phyloP scores from a whole-genome alignment of 2,797 vertebrate genomes.

The Clarias pachynema region DNA sequence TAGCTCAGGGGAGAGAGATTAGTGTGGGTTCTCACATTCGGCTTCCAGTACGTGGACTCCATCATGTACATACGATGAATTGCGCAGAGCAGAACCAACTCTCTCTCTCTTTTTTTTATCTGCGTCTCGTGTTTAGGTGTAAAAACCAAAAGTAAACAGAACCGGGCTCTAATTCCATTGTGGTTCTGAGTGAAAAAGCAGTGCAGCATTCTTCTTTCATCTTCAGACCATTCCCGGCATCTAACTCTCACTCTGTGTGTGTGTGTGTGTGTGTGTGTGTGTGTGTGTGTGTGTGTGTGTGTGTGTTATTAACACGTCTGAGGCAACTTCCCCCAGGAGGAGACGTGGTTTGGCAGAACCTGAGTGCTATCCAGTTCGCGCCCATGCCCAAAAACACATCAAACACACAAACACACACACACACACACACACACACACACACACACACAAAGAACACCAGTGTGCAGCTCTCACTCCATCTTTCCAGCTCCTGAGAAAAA shows the following conservation, averaged over 20 bases:
- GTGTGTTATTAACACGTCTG: conserved; percentile 64
- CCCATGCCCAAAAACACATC: conserved; percentile 50
- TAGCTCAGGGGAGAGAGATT: conserved; percentile 11
- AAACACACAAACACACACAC: conserved; percentile 25
- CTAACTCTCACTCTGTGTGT: conserved; percentile 17
- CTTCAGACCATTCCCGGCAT: conserved; percentile 44
- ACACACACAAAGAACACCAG: conserved; percentile 32
- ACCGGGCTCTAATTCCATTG: conserved; percentile 23
- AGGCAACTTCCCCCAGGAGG: conserved; percentile 50
- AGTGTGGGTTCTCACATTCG: conserved; percentile 28
- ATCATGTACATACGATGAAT: background rate
- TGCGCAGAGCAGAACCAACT: background rate
- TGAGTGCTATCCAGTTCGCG: conserved; percentile 31
- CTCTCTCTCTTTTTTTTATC: background rate
- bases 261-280: conserved; percentile 39
- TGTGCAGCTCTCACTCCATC: conserved; percentile 21
- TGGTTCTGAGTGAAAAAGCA: conserved; percentile 47
- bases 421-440: conserved; percentile 16
- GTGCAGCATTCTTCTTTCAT: conserved; percentile 7
- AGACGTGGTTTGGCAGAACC: conserved; percentile 51
- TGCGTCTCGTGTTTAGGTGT: conserved; percentile 15
- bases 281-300: conserved; percentile 36
- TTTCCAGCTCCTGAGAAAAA: background rate
- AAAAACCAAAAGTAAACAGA: conserved; percentile 35
- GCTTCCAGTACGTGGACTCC: background rate